Base-by-base conservation (phyloP, 2,888 invertebrate species). In the Ashinkailepas kermadecensis region DNA sequence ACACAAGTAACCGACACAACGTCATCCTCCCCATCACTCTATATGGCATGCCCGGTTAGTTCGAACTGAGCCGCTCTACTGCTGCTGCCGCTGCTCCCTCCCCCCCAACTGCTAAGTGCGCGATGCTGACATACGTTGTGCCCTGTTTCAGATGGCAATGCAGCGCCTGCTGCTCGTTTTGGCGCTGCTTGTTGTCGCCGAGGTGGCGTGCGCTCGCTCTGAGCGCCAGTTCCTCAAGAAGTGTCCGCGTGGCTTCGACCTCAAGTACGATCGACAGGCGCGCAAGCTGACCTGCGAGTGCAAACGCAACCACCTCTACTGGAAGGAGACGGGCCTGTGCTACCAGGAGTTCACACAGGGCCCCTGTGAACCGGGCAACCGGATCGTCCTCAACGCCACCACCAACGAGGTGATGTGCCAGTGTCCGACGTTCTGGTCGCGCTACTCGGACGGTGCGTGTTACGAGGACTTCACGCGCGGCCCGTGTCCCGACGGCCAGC, bases 381-480 rank as follows among this genome's bases (percentile, higher is more conserved):
- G 65, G 65, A 21, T 67, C 65, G 65, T 67, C 21, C 65, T 67
- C n/a, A 67, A 67, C 65, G 23, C 65, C 65, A 67, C 65, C 9
- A n/a, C 59, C n/a, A 10, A n/a, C 23, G 3, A 80, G 56, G 15
- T 78, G 23, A 67, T 12, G 9, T 65, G 62, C 39, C 83, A 83
- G 83, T 83, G 83, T 54, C 83, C 83, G 7, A 65, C 82, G 9
- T 83, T 82, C 39, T 85, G 85, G 85, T 82, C 84, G 1, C 78
- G 82, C 18, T 84, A 83, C 82, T 80, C 59, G 21, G 84, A 85
- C 80, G 84, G 84, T 13, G 81, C 83, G 23, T 85, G 85, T 74
- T 84, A 85, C 81, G 84, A 85, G 82, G 85, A 85, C 82, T 85
- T 84, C 82, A 83, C 85, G 7, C 83, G 82, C 65, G 85, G 85